Base-by-base conservation (phyloP, 1,140 invertebrate genomes). In the Lanistes nyassanus region DNA sequence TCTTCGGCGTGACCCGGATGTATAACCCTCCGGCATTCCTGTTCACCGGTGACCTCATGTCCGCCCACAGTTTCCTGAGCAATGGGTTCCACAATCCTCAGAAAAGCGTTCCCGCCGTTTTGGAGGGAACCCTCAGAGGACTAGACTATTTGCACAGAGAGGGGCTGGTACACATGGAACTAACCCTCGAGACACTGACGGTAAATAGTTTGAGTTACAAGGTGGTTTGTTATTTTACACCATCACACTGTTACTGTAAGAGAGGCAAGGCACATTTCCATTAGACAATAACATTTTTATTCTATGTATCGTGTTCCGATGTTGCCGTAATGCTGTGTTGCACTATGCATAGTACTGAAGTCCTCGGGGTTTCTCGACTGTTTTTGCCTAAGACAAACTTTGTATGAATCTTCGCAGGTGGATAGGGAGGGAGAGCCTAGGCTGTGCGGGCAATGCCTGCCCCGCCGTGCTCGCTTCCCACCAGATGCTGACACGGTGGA, bases 141-240 rank as follows among this genome's bases (percentile, higher is more conserved):
- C 64, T 85, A n/a, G 71, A 81, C 13, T 82, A 80, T 68, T 76
- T 85, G 7, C 84, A 85, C 64, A 69, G 62, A 4, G 79, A 83
- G 34, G 79, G 78, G 16, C 70, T 85, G 19, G 82, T 85, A 16
- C 84, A 85, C 66, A 82, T 84, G 81, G 84, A 85, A 65, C 78
- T 85, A 13, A 80, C 80, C 21, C 77, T 82, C 51, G 81, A 85
- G 58, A 85, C 82, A 11, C 68, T 85, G 26, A 83, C 81, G 74
- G 84, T 85, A 69, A 76, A 79, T 74, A n/a, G 21, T 13, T 47
- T 51, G 6, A 65, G 26, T 65, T 64, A n/a, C 39, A 7, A 31
- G 34, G 39, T 74, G 34, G 56, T 16, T 13, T 7, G 16, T 23
- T n/a, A 23, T n/a, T 23, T 19, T n/a, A 26, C 37, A 66, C n/a